Evolutionary conservation across 2,797 vertebrate genomes (phyloP), one percentile per base, ranked within the genome.

Genomic region (Cirrhinus molitorella): DNA sequence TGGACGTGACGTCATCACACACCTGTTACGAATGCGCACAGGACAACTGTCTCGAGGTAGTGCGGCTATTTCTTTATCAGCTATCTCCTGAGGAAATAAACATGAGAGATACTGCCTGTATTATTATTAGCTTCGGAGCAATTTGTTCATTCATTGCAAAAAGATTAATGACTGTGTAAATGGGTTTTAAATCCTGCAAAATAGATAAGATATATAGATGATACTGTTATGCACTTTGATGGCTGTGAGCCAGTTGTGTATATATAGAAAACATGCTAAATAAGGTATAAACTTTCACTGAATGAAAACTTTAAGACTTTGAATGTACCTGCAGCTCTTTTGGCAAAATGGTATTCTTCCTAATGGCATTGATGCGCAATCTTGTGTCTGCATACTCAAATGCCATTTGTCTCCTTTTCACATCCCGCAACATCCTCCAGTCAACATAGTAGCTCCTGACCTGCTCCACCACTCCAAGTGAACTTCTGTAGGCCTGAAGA

Each of bases 391-490:
- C 97, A 0, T 95, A 94, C 37, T 99, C 97, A 5, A 93, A 97
- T 0, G 97, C 97, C 94, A 96, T 92, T 79, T 94, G 95, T 89
- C 98, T 94, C 77, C 98, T 96, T 91, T 98, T 99, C 37, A 99
- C 95, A 2, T 99, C 98, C 53, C 97, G 94, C 67, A 98, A 83
- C 98, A 99, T 99, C 89, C 92, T 96, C 98, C 98, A 99, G 91
- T 99, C 88, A 12, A 98, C 97, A 0, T 98, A 98, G 88, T 98
- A 96, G 80, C 94, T 83, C 85, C 98, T 93, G 75, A 87, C 93
- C 86, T 96, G 97, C 85, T 94, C 91, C 87, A 91, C 51, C 0
- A 86, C 86, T 17, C 89, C 92, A 88, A 92, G 91, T 83, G 94
- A 91, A 85, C 86, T 91, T 80, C 92, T 90, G 84, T 91, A 79